Conservation (phyloP, 2,888 invertebrate genomes). For the Sarcophaga variegata region DNA sequence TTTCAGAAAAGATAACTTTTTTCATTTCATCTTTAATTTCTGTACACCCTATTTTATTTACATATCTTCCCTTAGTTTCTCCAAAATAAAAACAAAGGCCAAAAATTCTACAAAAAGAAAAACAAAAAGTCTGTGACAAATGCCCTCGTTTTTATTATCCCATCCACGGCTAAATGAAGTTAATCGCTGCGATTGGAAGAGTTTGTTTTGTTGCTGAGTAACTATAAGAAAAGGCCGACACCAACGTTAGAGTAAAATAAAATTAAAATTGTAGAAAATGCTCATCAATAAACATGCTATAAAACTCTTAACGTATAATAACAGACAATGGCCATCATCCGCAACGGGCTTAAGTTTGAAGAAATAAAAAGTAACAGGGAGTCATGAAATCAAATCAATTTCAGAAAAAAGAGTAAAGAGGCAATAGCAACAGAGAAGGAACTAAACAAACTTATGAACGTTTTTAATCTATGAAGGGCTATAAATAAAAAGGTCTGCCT, state of each 20-base stretch:
- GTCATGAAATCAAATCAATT: background rate
- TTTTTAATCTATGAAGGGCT: conserved; percentile 46
- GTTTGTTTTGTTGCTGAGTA: conserved; percentile 3
- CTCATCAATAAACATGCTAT: conserved; percentile 34
- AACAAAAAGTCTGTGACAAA: conserved; percentile 57
- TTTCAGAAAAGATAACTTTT: no score
- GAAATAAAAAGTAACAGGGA: background rate
- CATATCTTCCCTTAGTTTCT: background rate
- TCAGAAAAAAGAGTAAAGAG: background rate
- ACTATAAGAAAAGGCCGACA: background rate
- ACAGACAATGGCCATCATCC: no score
- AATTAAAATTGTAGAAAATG: conserved; percentile 19
- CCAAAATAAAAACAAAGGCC: background rate
- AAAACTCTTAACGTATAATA: conserved; percentile 26
- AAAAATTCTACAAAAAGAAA: no score
- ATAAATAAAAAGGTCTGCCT: conserved; percentile 5
- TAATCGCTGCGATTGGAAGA: conserved; percentile 60
- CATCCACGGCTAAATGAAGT: conserved; percentile 53
- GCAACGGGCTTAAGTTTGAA: no score
- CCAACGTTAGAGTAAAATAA: background rate
- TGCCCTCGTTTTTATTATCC: conserved; percentile 58
- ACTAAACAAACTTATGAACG: conserved; percentile 3
- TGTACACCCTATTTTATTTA: background rate
- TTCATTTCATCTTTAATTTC: background rate
- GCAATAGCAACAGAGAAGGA: background rate